Evolutionary conservation across 2,113 vertebrate species (phyloP).

Genomic region (Cavia porcellus): DNA sequence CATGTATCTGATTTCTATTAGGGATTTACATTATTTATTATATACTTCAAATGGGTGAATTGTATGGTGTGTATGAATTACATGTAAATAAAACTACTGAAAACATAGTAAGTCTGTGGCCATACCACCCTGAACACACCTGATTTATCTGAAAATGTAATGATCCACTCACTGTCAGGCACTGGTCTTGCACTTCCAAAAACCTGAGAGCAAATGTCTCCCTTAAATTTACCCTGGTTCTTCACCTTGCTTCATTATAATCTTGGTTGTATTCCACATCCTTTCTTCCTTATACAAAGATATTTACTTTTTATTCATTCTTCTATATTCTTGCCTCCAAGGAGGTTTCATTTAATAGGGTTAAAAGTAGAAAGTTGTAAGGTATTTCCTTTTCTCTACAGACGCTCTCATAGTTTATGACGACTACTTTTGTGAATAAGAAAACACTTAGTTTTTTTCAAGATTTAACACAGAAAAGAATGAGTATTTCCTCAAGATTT

Average conservation of each 20-base stretch:
- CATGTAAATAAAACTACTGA: neutral
- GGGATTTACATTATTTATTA: neutral
- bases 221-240: slow-evolving; percentile 2
- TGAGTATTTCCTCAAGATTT: slow-evolving; percentile 26
- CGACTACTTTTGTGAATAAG: slow-evolving; percentile 31
- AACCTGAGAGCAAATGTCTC: neutral
- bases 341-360: neutral
- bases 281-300: neutral
- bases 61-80: neutral
- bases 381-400: slow-evolving; percentile 27
- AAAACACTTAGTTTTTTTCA: slow-evolving; percentile 49
- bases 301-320: neutral
- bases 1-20: no score
- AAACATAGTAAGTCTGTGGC: neutral
- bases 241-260: slow-evolving; percentile 16
- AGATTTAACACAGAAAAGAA: slow-evolving; percentile 5
- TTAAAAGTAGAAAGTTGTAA: slow-evolving; percentile 27
- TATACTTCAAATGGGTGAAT: neutral
- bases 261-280: neutral
- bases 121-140: neutral
- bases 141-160: neutral
- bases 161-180: neutral
- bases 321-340: neutral
- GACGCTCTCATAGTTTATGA: slow-evolving; percentile 38
- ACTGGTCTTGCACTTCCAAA: neutral